Evolutionary conservation across 1,140 invertebrate genomes (phyloP).

Genomic region (Rhyacophila brunnea): DNA sequence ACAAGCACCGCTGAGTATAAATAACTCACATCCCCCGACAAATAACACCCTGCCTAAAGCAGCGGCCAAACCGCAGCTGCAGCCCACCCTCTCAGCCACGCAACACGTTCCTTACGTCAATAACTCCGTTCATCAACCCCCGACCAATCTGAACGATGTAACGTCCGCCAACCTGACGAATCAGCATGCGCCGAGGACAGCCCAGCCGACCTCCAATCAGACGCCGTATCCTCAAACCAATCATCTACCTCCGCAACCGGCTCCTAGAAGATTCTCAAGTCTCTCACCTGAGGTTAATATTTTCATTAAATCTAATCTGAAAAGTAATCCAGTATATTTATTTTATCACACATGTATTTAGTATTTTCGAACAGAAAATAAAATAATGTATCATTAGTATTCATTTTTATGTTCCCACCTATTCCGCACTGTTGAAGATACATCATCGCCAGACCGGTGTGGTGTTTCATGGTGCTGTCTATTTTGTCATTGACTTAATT

Average conservation of each 20-base stretch:
- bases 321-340: no score
- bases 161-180: neutral
- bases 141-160: neutral
- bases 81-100: constrained; percentile 33
- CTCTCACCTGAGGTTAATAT: constrained; percentile 29
- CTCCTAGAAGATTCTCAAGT: constrained; percentile 44
- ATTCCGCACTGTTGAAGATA: no score
- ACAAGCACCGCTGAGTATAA: constrained; percentile 39
- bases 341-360: no score
- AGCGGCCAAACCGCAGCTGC: constrained; percentile 17
- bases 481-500: no score
- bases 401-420: no score
- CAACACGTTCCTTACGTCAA: no score
- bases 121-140: no score
- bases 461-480: no score
- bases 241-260: constrained; percentile 47
- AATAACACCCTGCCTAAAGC: constrained; percentile 6
- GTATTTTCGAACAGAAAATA: no score
- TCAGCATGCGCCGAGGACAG: neutral
- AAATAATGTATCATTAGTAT: no score
- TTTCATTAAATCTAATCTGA: no score
- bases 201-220: neutral
- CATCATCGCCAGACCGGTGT: no score
- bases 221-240: constrained; percentile 22
- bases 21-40: constrained; percentile 33